Evolutionary conservation across 1,140 invertebrate genomes (phyloP), one percentile per base, ranked within the genome.

Genomic region (Wiebesia pumilae): DNA sequence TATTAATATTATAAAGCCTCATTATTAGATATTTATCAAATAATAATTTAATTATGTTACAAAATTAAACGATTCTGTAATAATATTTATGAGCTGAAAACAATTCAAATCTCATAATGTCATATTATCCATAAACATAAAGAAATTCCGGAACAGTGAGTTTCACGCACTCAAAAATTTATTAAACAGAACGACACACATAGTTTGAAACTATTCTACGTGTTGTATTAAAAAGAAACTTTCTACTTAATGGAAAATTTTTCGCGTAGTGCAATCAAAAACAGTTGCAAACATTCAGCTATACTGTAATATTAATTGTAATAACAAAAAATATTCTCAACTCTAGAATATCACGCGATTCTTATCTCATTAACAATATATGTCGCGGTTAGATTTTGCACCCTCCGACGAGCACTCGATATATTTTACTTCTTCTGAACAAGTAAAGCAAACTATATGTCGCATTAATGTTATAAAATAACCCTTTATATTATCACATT

Each of bases 221-320:
- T 90, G 90, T 89, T 86, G 88, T 89, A 75, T 58, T 69, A 40
- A 62, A 54, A 83, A 81, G 21, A 77, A 75, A 81, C 58, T 81
- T 81, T 62, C 51, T 88, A 89, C 71, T 89, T 87, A 90, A 90
- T 89, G 86, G 87, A 87, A 86, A 88, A 88, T 88, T 90, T 88
- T 89, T 90, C 87, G 90, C 90, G 90, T 91, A 92, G 90, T 86
- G 90, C 90, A 91, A 92, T 92, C 91, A 92, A 88, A 88, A 79
- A 86, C 87, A 89, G 89, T 90, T 86, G 88, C 87, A 92, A 67
- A 89, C 85, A 90, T 89, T 77, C 88, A 91, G 88, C 85, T 89
- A 90, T 87, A 88, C 83, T 84, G 33, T 89, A 65, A 90, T 82
- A 84, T 35, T 71, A 88, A 84, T 86, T 77, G 81, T 62, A 87